Evolutionary conservation across 53 echinoderm and acorn worm species (phyloP), one percentile per base, ranked within the genome.

Genomic region (Paracentrotus lividus): DNA sequence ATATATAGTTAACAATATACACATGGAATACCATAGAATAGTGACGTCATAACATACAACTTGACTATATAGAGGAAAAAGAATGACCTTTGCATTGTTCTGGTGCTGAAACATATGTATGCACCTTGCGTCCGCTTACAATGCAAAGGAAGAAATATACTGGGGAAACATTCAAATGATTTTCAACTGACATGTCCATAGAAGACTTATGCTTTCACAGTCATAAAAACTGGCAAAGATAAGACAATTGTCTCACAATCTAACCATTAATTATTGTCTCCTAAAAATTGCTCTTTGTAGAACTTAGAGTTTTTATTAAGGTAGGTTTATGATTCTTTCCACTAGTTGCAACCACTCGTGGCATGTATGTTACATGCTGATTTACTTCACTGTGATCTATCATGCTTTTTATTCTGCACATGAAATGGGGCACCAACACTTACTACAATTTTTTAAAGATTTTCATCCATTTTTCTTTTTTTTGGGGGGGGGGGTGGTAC

Each of bases 51-150:
- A 45, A 81, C 47, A 81, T 26, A 86, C 52, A 53, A 55, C 38
- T 53, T 86, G 53, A 86, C n/a, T n/a, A 86, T 36, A 86, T 20
- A 34, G 1, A 23, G 21, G 42, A 29, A 56, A 21, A 56, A 24
- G 34, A 5, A 38, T 47, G 56, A 55, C 86, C 86, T n/a, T 55
- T 86, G 86, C 86, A 86, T 89, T 38, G 20, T 16, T 7, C 7
- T 64, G 91, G 91, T 90, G 91, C 69, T 68, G 91, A 90, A 90
- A 90, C 91, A 90, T 75, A 90, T 90, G 91, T 90, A 67, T 72
- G 91, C 91, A 90, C 91, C 91, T 81, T 81, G 44, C 26, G 24
- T 81, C 5, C 81, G 40, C 40, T 38, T 3, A 36, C 72, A 72
- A 72, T 72, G 72, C 72, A 40, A 38, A 72, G 72, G 72, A 72